Evolutionary conservation across 2,888 invertebrate species (phyloP).

Genomic region (Strigamia crassipes): DNA sequence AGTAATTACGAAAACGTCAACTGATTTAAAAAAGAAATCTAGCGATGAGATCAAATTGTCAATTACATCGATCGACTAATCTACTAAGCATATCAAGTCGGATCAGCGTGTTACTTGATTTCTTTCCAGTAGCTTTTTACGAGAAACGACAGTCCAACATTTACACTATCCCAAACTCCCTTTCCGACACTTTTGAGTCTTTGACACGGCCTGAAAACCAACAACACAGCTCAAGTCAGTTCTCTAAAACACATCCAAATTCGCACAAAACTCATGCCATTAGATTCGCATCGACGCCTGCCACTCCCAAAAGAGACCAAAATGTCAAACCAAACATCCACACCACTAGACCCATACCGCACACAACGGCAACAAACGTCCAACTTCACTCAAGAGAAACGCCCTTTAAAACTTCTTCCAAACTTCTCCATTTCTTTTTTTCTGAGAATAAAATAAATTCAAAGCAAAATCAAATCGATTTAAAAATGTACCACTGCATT

Average conservation of each 20-base stretch:
- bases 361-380: neutral
- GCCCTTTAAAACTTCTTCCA: neutral
- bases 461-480: neutral
- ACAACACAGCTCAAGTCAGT: conserved; percentile 4
- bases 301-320: conserved; percentile 34
- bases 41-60: conserved; percentile 14
- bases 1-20: conserved; percentile 34
- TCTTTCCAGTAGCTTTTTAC: neutral
- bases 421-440: conserved; percentile 15
- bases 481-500: neutral
- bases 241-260: conserved; percentile 35
- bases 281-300: conserved; percentile 40
- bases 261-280: conserved; percentile 38
- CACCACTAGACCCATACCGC: neutral
- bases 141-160: conserved; percentile 10
- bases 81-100: neutral
- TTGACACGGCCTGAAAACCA: conserved; percentile 24
- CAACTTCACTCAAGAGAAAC: conserved; percentile 25
- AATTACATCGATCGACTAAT: conserved; percentile 13
- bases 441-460: neutral
- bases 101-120: neutral
- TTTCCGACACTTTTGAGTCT: conserved; percentile 30
- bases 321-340: conserved; percentile 24
- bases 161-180: conserved; percentile 35
- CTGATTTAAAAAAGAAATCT: conserved; percentile 29